Evolutionary conservation across 2,888 invertebrate genomes (phyloP), one percentile per base, ranked within the genome.

Genomic region (Beris chalybata): DNA sequence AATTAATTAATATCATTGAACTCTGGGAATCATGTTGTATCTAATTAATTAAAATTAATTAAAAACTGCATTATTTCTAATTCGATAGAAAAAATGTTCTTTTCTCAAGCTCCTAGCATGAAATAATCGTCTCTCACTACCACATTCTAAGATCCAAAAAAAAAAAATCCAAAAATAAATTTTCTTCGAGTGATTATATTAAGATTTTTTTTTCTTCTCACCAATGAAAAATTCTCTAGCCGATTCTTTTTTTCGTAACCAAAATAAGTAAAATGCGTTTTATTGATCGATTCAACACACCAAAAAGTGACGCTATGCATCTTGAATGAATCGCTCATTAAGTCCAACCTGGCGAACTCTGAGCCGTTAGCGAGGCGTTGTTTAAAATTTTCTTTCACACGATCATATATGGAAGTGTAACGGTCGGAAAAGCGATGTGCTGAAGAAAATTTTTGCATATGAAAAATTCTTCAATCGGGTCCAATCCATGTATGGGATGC

Each of bases 401-500:
- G 69, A 66, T 70, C 71, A 70, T 70, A 71, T 71, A 71, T 71
- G 71, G 71, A 67, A 66, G 65, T 67, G 69, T 64, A 68, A 54
- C 63, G 59, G 32, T 67, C 45, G 57, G 45, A 61, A 69, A 65
- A 61, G n/a, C 52, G 38, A 7, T 38, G 52, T 61, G 61, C 52
- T 61, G 32, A 52, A 52, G 61, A 61, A 61, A 38, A 61, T 52
- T 61, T 68, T 67, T 68, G 67, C 64, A 67, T 66, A 65, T 63
- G 48, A 54, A 66, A 65, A 65, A 53, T 66, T 59, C 59, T 55
- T 59, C 44, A 45, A 73, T 74, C 76, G 61, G 32, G 50, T 74
- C 75, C 76, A 75, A 77, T 76, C 78, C 79, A 79, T 79, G 80
- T 79, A 79, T 79, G 79, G 76, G 78, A 77, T 79, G 78, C 75